Base-by-base conservation (phyloP, 1,140 invertebrate genomes). In the Prorops nasuta region DNA sequence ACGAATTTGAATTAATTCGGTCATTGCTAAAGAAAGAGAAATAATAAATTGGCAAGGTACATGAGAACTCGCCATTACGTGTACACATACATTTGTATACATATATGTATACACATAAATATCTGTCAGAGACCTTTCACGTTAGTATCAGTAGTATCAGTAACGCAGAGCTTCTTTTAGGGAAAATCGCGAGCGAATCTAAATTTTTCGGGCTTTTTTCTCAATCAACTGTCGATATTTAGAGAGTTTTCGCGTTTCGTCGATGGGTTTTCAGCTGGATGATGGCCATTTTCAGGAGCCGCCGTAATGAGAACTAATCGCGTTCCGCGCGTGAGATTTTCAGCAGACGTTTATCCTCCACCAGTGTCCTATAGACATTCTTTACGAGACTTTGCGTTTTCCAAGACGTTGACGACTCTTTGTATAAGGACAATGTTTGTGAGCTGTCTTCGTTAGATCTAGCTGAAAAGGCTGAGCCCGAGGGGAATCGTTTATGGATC, bases 281-380 rank as follows among this genome's bases (percentile, higher is more conserved):
- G 49, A 42, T 38, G 50, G 40, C 46, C 48, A 58, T 60, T 60
- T 56, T 52, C 34, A 42, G 44, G 50, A 62, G 34, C 45, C 40
- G 36, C 37, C 50, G 46, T 54, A 56, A 65, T 60, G 63, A 60
- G 44, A 67, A 66, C 41, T 62, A 50, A 55, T 62, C 41, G 44
- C 49, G 44, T 47, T 49, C 40, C 28, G 16, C 39, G 39, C 24
- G 42, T 22, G 41, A 51, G 40, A 53, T 44, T 49, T 32, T 35
- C 16, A 28, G 24, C 7, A 44, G 48, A 43, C 48, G 22, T 59
- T 62, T 47, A 42, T 50, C 32, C 39, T 40, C 35, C 34, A 37
- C 37, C 20, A 35, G 44, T 43, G n/a, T n/a, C n/a, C n/a, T n/a
- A n/a, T n/a, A n/a, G 38, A 38, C 7, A 37, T 36, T 47, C 10